phyloP scores from a whole-genome alignment of 2,888 invertebrate genomes.

The Meandrusa payeni region DNA sequence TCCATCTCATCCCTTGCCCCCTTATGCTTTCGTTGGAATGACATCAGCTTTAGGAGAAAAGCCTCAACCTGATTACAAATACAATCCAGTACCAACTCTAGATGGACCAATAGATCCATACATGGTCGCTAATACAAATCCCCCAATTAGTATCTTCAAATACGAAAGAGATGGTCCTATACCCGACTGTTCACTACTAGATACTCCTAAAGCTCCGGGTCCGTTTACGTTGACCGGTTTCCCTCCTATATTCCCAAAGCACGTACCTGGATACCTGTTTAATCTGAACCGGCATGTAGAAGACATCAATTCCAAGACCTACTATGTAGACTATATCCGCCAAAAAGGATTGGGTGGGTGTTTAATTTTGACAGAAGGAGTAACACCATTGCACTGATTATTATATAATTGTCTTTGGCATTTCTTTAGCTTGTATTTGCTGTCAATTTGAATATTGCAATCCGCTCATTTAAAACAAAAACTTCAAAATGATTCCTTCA shows the following conservation, averaged over 20 bases:
- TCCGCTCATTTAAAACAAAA: constrained; percentile 47
- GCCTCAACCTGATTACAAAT: constrained; percentile 65
- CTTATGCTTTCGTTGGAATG: constrained; percentile 69
- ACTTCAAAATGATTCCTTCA: constrained; percentile 62
- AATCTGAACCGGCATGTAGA: constrained; percentile 66
- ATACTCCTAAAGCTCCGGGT: constrained; percentile 57
- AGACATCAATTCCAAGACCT: constrained; percentile 73
- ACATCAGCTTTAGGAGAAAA: constrained; percentile 65
- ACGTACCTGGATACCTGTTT: constrained; percentile 73
- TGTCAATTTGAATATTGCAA: constrained; percentile 10
- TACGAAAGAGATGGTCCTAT: constrained; percentile 71
- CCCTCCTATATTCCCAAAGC: constrained; percentile 71
- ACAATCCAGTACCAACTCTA: constrained; percentile 61
- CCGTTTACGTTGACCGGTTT: constrained; percentile 68
- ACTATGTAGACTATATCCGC: constrained; percentile 77
- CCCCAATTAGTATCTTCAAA: constrained; percentile 63
- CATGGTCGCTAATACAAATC: constrained; percentile 52
- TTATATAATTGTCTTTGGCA: constrained; percentile 8
- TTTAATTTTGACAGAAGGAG: constrained; percentile 74
- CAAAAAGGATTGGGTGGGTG: constrained; percentile 78
- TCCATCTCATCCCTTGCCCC: constrained; percentile 60
- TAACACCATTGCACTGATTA: constrained; percentile 47
- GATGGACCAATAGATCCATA: constrained; percentile 67
- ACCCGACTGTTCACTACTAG: constrained; percentile 57
- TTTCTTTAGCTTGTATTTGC: constrained; percentile 10